phyloP scores from a whole-genome alignment of 1,140 invertebrate species.

The Scaptodrosophila lebanonensis region DNA sequence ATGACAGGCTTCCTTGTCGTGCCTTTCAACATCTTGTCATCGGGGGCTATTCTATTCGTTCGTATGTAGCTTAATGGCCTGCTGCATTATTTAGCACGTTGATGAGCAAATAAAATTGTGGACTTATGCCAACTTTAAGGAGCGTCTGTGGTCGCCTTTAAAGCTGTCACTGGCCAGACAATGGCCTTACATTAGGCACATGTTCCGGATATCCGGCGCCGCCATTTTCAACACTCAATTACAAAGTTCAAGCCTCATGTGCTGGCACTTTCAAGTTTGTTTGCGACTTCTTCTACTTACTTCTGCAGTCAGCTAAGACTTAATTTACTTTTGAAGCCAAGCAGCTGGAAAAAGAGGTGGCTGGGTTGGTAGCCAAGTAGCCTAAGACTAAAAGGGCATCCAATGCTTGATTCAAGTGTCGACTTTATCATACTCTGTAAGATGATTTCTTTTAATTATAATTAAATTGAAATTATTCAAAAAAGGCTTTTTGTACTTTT shows the following conservation, averaged over 20 bases:
- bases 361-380: neutral
- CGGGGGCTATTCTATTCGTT: neutral
- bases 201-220: neutral
- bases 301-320: conserved; percentile 39
- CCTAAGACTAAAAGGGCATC: conserved; percentile 44
- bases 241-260: conserved; percentile 38
- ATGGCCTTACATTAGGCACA: conserved; percentile 52
- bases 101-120: conserved; percentile 60
- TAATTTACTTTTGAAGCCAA: conserved; percentile 71
- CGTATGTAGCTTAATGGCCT: conserved; percentile 61
- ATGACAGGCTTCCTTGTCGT: conserved; percentile 27
- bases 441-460: too few species aligned
- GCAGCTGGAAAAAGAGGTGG: conserved; percentile 49
- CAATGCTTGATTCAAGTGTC: conserved; percentile 15
- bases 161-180: conserved; percentile 44
- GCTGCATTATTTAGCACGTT: conserved; percentile 64
- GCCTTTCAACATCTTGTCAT: conserved; percentile 45
- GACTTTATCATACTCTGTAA: too few species aligned
- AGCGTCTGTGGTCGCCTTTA: conserved; percentile 59
- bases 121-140: conserved; percentile 34
- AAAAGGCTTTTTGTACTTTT: too few species aligned
- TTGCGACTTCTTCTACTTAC: conserved; percentile 57
- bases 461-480: too few species aligned
- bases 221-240: conserved; percentile 39
- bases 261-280: conserved; percentile 44